Percentiles rank a stretch among this genome's conserved stretches.
Conservation (phyloP, 2,113 vertebrate genomes). For the Oceanites oceanicus region DNA sequence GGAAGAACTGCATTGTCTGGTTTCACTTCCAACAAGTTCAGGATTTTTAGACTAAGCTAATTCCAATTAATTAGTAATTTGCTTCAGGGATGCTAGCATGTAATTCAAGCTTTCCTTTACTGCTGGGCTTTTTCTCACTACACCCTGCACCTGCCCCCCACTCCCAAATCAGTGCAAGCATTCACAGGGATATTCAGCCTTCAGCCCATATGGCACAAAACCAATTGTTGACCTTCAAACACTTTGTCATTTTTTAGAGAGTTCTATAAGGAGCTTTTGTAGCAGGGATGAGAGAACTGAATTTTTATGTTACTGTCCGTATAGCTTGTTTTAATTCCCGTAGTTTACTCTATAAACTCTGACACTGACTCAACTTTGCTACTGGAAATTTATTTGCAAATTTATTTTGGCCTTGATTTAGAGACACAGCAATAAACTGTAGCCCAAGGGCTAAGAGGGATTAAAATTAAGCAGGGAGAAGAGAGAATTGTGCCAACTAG, state of each 20-base stretch:
- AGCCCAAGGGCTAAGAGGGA: conserved; percentile 28
- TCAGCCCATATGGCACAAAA: neutral
- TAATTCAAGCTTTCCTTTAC: neutral
- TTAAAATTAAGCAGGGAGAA: conserved; percentile 27
- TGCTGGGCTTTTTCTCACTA: neutral
- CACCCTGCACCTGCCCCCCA: neutral
- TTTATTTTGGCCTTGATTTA: neutral
- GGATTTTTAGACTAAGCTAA: neutral
- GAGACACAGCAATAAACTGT: conserved; percentile 15
- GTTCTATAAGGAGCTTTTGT: neutral
- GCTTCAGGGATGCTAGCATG: neutral
- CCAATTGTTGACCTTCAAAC: neutral
- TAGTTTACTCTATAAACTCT: conserved; percentile 3
- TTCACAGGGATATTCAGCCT: conserved; percentile 14
- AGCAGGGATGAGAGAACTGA: neutral
- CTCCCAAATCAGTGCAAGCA: neutral
- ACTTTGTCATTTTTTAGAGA: neutral
- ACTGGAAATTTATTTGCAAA: conserved; percentile 42
- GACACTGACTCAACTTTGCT: conserved; percentile 13
- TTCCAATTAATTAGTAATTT: neutral
- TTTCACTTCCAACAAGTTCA: neutral
- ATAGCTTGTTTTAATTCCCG: neutral
- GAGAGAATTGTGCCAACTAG: conserved; percentile 2
- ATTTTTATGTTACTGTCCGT: neutral
- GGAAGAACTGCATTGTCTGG: neutral